These are phyloP conservation scores for Epizoanthus illoricatus DNA, from an alignment of 92 coral and sea anemone genomes.

Conservation along the genomic window DNA sequence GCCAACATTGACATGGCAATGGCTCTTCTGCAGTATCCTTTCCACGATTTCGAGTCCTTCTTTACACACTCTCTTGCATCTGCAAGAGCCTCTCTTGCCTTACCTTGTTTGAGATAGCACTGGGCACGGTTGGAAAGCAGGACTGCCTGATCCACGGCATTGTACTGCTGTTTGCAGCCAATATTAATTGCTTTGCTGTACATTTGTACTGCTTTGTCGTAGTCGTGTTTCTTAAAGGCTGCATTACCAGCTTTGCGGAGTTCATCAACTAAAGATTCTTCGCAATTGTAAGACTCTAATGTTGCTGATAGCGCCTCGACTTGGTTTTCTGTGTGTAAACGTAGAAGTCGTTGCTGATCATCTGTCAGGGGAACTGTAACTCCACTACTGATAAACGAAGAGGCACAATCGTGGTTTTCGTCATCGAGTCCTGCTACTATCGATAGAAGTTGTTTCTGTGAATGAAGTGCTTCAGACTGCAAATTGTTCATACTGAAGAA, in stretches of 20 bases:
- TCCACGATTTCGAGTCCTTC: slow-evolving; percentile 24
- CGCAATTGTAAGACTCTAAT: too few relatives aligned
- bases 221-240: not conserved
- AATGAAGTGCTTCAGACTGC: slow-evolving; percentile 14
- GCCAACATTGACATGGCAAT: slow-evolving; percentile 19
- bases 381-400: not conserved
- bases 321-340: not conserved
- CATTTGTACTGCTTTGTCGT: slow-evolving; percentile 20
- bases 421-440: slow-evolving; percentile 3
- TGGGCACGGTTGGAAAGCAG: slow-evolving; percentile 25
- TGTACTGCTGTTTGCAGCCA: not conserved
- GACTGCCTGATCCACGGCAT: not conserved
- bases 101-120: slow-evolving; percentile 21
- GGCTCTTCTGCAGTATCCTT: slow-evolving; percentile 23
- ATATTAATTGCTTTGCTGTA: slow-evolving; percentile 8
- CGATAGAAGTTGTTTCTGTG: not conserved
- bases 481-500: slow-evolving; percentile 19
- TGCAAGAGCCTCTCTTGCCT: slow-evolving; percentile 18
- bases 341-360: not conserved
- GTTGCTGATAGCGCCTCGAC: not conserved
- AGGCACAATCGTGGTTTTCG: too few relatives aligned
- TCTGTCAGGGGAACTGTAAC: not conserved
- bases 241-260: slow-evolving; percentile 18
- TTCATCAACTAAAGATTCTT: not conserved
- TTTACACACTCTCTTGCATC: slow-evolving; percentile 21